Conservation (phyloP, 2,113 vertebrate genomes). For the Dunckerocampus dactyliophorus region DNA sequence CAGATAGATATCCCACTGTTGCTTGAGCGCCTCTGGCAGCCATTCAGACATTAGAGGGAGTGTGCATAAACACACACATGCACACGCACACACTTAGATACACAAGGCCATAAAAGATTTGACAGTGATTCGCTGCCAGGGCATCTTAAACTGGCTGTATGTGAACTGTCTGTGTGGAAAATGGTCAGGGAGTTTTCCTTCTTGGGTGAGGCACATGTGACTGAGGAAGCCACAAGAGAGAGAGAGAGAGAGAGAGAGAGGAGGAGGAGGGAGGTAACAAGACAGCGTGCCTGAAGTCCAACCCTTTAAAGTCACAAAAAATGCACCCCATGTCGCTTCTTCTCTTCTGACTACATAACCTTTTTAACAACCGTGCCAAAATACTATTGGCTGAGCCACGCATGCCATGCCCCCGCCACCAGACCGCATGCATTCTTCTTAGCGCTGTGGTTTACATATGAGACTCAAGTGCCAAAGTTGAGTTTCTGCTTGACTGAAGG, state of each 20-base stretch:
- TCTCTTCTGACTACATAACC: slow-evolving; percentile 55
- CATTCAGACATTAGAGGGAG: slow-evolving; percentile 57
- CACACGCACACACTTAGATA: slow-evolving; percentile 19
- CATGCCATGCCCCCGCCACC: slow-evolving; percentile 21
- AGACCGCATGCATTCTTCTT: slow-evolving; percentile 18
- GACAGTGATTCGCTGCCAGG: slow-evolving; percentile 60
- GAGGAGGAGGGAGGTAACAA: slow-evolving; percentile 31
- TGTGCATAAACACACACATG: slow-evolving; percentile 38
- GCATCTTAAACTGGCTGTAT: slow-evolving; percentile 57
- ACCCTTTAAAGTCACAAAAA: slow-evolving; percentile 63
- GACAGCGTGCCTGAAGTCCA: slow-evolving; percentile 39
- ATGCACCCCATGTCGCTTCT: slow-evolving; percentile 42
- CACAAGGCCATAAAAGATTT: slow-evolving; percentile 53
- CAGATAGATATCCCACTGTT: slow-evolving; percentile 70
- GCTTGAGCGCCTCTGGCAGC: slow-evolving; percentile 68
- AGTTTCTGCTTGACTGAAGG: slow-evolving; percentile 7
- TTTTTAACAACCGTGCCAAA: slow-evolving; percentile 26
- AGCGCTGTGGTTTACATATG: not conserved
- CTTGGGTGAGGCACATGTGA: slow-evolving; percentile 64
- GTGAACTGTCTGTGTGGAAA: slow-evolving; percentile 63
- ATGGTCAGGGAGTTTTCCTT: slow-evolving; percentile 54
- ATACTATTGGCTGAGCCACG: slow-evolving; percentile 43
- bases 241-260: not conserved
- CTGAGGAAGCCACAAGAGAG: slow-evolving; percentile 43
- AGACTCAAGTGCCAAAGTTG: slow-evolving; percentile 8